phyloP scores from a whole-genome alignment of 2,888 invertebrate species.

The Rhamnusium bicolor region DNA sequence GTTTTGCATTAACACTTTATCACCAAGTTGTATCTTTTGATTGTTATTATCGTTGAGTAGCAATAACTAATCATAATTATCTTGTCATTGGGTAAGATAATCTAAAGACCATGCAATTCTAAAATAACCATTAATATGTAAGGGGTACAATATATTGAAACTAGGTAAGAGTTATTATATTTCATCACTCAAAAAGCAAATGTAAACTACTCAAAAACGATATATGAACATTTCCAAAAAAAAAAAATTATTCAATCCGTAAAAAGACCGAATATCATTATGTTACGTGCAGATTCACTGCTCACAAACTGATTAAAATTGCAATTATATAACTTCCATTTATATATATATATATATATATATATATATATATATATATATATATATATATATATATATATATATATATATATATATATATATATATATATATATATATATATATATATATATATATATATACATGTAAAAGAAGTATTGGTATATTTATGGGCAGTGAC shows the following conservation, averaged over 20 bases:
- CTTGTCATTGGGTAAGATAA: neutral
- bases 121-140: neutral
- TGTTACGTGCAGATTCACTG: neutral
- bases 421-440: too few relatives aligned
- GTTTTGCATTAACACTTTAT: neutral
- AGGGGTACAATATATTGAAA: neutral
- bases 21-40: neutral
- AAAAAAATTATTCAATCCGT: constrained; percentile 39
- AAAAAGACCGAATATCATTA: constrained; percentile 16
- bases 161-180: neutral
- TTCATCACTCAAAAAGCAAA: constrained; percentile 20
- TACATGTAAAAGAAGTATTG: too few relatives aligned
- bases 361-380: too few relatives aligned
- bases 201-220: neutral
- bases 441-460: too few relatives aligned
- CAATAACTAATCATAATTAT: neutral
- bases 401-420: too few relatives aligned
- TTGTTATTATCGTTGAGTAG: neutral
- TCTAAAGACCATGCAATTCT: neutral
- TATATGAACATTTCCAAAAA: constrained; percentile 1
- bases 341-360: too few relatives aligned
- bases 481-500: neutral
- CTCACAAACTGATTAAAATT: neutral
- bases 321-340: too few relatives aligned
- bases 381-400: too few relatives aligned